Percentiles rank a stretch among this genome's conserved stretches.
Conservation (phyloP, 2,797 vertebrate genomes). For the Chloroceryle inda region DNA sequence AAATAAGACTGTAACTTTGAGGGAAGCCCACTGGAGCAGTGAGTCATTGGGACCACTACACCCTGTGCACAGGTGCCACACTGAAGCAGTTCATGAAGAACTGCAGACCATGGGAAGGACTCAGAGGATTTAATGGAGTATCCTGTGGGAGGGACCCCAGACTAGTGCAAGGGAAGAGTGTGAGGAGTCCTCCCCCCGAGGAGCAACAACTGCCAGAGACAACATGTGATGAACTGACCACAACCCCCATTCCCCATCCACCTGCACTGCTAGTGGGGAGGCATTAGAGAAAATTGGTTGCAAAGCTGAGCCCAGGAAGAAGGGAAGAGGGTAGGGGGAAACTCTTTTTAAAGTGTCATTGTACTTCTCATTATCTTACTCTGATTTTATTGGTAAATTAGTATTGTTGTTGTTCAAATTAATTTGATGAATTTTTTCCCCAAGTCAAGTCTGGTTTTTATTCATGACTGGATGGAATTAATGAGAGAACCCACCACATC, state of each 20-base stretch:
- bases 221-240: neutral
- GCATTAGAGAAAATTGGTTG: neutral
- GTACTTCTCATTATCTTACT: neutral
- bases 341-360: neutral
- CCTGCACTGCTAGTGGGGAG: neutral
- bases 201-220: neutral
- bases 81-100: neutral
- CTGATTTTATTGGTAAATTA: neutral
- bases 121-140: neutral
- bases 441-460: neutral
- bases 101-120: neutral
- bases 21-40: neutral
- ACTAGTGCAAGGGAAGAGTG: neutral
- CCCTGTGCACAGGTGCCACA: neutral
- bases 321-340: neutral
- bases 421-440: neutral
- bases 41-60: neutral
- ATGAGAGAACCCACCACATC: neutral
- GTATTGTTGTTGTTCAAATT: neutral
- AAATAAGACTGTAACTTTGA: neutral
- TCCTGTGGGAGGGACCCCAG: neutral
- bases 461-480: neutral
- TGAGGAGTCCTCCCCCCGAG: neutral
- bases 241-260: neutral
- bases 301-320: neutral